Evolutionary conservation across 2,888 invertebrate genomes (phyloP), one percentile per base, ranked within the genome.

Genomic region (Portevinia maculata): DNA sequence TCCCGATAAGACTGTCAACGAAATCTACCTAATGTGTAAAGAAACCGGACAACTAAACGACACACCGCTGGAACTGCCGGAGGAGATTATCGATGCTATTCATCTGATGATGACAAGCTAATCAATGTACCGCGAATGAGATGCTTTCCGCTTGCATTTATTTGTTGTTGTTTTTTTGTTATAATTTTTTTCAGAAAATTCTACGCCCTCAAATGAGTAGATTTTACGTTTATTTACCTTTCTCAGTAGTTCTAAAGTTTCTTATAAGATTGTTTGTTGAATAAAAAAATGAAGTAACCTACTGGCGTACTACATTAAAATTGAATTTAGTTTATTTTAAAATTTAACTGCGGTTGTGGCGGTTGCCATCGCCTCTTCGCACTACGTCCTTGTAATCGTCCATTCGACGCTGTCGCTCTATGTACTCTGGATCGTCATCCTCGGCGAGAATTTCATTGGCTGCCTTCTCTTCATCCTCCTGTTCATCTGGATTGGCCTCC

Each of bases 361-460:
- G 92, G 91, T 97, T 97, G 50, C 97, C 97, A 94, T 95, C 96
- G 9, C 97, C 97, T 74, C 97, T 93, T 74, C 95, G 93, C 87
- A 97, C 96, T 11, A 94, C 94, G 90, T 98, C 97, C 88, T 97
- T 97, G 88, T 94, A 97, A 85, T 97, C 97, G 90, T 97, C 97
- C 93, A 94, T 94, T 70, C 92, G 93, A 21, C 96, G 92, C 87
- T 93, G 92, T 65, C 93, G 92, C 32, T 91, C 93, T 76, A 96
- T 88, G 86, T 93, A 91, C 65, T 94, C 94, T 0, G 93, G 92
- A 90, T 97, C 95, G 84, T 97, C 97, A 0, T 90, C 90, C 86
- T 97, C 97, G 0, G 92, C 91, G 84, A 93, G 90, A 6, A 89
- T 89, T 86, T 96, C 96, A 87, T 86, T 84, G 1, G 73, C 81